phyloP scores from a whole-genome alignment of 1,140 invertebrate genomes.

The Tetragonula clypearis region DNA sequence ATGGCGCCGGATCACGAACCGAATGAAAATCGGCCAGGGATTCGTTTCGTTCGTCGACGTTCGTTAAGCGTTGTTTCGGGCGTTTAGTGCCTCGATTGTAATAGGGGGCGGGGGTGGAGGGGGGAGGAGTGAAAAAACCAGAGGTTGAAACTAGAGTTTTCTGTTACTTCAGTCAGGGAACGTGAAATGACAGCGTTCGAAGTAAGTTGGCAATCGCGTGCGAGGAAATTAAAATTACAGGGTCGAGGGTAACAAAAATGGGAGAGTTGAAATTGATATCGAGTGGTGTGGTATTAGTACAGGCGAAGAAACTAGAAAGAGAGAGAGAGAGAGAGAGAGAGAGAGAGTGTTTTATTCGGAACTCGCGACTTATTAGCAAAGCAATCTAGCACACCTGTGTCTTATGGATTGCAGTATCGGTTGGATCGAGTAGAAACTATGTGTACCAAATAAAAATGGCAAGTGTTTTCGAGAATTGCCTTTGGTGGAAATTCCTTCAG shows the following conservation, averaged over 20 bases:
- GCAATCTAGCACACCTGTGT: not conserved
- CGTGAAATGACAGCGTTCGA: not conserved
- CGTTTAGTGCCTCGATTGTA: not conserved
- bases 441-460: not conserved
- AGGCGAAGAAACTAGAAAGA: not conserved
- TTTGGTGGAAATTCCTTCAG: not conserved
- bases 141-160: too few species aligned
- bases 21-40: constrained; percentile 11
- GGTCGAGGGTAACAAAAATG: not conserved
- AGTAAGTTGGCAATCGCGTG: not conserved
- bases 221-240: not conserved
- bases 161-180: not conserved
- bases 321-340: not conserved
- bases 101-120: not conserved
- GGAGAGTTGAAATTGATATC: not conserved
- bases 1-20: constrained; percentile 1
- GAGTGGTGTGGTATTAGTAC: not conserved
- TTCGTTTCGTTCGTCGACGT: not conserved
- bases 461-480: not conserved
- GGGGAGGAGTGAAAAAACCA: not conserved
- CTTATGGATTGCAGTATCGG: not conserved
- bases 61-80: not conserved
- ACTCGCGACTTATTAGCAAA: not conserved
- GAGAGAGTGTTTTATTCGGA: not conserved
- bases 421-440: not conserved